phyloP scores from a whole-genome alignment of 1,140 invertebrate genomes.

The Zaprionus lachaisei region DNA sequence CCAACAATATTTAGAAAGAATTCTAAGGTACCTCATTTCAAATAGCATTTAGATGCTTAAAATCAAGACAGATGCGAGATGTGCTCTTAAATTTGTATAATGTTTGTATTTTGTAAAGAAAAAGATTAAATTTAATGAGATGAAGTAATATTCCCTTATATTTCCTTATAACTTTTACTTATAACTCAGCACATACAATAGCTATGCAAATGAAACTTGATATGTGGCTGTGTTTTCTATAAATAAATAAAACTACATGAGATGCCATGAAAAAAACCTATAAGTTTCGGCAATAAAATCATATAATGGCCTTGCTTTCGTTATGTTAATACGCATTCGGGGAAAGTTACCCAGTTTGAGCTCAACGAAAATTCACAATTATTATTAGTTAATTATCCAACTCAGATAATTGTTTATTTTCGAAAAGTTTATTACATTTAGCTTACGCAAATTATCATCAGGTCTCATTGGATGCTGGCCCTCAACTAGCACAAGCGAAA shows the following conservation, averaged over 20 bases:
- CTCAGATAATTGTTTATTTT: not conserved
- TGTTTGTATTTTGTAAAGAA: no score
- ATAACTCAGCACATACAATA: not conserved
- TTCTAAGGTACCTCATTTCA: not conserved
- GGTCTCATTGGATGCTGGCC: slow-evolving; percentile 3
- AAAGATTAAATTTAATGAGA: no score
- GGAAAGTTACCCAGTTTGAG: not conserved
- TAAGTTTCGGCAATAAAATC: not conserved
- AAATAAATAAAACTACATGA: not conserved
- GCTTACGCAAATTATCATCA: not conserved
- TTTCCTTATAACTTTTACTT: no score
- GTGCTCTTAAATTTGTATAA: no score
- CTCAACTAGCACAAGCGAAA: not conserved
- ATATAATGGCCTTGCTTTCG: no score
- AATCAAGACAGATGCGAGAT: no score
- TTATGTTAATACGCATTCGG: not conserved
- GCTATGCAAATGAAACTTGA: not conserved
- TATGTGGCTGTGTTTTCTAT: not conserved
- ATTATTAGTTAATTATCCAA: slow-evolving; percentile 7
- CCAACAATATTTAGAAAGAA: not conserved
- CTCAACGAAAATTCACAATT: not conserved
- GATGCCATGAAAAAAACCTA: not conserved
- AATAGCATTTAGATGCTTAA: no score
- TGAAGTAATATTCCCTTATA: no score
- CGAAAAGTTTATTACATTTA: slow-evolving; percentile 16